Conservation (phyloP, 2,113 vertebrate species). For the Henicopernis longicauda region DNA sequence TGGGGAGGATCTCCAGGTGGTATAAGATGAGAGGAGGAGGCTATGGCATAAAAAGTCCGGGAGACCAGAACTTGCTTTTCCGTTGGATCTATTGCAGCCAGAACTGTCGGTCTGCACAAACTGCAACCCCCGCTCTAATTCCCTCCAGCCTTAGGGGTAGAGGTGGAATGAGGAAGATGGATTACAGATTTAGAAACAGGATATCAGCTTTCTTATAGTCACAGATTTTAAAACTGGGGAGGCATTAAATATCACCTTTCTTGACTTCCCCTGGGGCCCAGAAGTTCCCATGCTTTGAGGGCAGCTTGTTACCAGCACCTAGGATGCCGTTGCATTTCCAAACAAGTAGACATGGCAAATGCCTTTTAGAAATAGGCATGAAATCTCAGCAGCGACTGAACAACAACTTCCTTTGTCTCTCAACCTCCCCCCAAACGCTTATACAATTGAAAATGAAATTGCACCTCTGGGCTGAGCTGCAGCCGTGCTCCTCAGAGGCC, state of each 20-base stretch:
- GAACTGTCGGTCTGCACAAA: neutral
- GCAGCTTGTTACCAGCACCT: neutral
- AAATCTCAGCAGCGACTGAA: neutral
- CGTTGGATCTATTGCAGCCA: neutral
- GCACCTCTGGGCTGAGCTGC: slow-evolving; percentile 24
- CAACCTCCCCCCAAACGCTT: neutral
- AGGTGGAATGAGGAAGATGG: neutral
- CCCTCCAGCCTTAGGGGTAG: neutral
- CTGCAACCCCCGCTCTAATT: neutral
- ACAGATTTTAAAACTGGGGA: neutral
- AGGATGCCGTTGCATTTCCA: neutral
- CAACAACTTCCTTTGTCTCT: neutral
- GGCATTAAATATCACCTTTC: neutral
- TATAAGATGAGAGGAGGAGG: neutral
- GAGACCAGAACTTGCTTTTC: neutral
- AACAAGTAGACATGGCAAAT: neutral
- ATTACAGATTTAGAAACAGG: neutral
- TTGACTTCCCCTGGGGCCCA: neutral
- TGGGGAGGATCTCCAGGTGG: neutral
- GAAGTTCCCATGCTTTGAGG: neutral
- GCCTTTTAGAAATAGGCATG: neutral
- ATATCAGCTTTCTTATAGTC: neutral
- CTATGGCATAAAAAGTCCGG: neutral
- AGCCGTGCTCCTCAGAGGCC: slow-evolving; percentile 10
- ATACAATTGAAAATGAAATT: slow-evolving; percentile 37